phyloP scores from a whole-genome alignment of 2,797 vertebrate species.

The Pseudomugil tenellus region DNA sequence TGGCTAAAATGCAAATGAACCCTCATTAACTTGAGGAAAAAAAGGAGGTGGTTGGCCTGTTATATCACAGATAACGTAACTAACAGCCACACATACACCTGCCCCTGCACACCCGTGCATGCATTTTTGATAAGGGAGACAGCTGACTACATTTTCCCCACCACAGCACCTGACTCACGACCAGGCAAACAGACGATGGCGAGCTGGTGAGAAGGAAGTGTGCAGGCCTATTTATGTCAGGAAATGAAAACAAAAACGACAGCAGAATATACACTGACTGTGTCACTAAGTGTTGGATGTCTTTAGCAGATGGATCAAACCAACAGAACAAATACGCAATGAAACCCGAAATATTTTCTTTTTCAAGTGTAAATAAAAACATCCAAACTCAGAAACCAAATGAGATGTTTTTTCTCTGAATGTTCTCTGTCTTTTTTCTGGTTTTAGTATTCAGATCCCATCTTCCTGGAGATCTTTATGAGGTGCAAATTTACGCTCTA shows the following conservation, averaged over 20 bases:
- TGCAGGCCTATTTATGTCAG: slow-evolving; percentile 28
- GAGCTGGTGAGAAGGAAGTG: slow-evolving; percentile 28
- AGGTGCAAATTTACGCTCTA: neutral
- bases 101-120: slow-evolving; percentile 18
- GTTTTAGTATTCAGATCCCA: neutral
- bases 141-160: slow-evolving; percentile 68
- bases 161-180: slow-evolving; percentile 68
- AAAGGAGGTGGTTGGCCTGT: slow-evolving; percentile 75
- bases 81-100: slow-evolving; percentile 49
- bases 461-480: neutral
- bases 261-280: slow-evolving; percentile 14
- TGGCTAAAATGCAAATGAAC: slow-evolving; percentile 82
- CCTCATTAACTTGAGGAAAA: slow-evolving; percentile 78
- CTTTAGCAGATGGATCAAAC: slow-evolving; percentile 29
- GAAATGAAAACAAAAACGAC: slow-evolving; percentile 18
- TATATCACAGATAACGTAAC: slow-evolving; percentile 77
- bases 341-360: slow-evolving; percentile 2
- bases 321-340: slow-evolving; percentile 22
- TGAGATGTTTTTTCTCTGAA: neutral
- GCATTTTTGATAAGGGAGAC: slow-evolving; percentile 62
- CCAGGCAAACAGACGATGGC: slow-evolving; percentile 47
- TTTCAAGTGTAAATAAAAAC: neutral
- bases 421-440: neutral
- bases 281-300: slow-evolving; percentile 19
- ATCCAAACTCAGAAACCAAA: neutral